phyloP scores from a whole-genome alignment of 2,888 invertebrate genomes.

The Temnothorax unifasciatus region DNA sequence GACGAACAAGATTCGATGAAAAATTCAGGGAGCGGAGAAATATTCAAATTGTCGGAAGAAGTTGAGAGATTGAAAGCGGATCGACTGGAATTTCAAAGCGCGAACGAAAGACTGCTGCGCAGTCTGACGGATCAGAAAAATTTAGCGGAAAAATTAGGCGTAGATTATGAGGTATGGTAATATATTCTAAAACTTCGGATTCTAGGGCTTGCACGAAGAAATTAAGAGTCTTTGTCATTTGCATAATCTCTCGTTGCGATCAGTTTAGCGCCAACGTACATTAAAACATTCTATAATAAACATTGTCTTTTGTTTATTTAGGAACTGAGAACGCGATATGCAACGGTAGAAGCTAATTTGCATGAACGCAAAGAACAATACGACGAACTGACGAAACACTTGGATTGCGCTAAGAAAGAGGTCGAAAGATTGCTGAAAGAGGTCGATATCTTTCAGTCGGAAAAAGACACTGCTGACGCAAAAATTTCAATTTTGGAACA shows the following conservation, averaged over 20 bases:
- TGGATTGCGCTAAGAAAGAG: constrained; percentile 76
- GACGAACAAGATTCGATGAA: constrained; percentile 3
- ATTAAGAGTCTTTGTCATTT: background rate
- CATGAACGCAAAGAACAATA: constrained; percentile 70
- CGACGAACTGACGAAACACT: constrained; percentile 70
- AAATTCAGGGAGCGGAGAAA: constrained; percentile 29
- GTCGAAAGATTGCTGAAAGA: constrained; percentile 76
- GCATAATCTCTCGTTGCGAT: background rate
- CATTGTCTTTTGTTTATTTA: constrained; percentile 37
- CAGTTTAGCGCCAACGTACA: background rate
- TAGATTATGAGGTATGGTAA: constrained; percentile 78
- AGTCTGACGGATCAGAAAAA: constrained; percentile 78
- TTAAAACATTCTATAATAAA: constrained; percentile 10
- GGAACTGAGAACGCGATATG: constrained; percentile 70
- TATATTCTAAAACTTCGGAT: background rate
- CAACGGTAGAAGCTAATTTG: constrained; percentile 71
- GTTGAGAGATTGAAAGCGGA: constrained; percentile 75
- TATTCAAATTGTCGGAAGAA: constrained; percentile 63
- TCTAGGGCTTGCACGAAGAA: background rate
- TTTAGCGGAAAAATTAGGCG: constrained; percentile 74
- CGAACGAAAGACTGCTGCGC: constrained; percentile 75
- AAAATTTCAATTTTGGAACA: constrained; percentile 78
- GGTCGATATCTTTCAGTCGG: constrained; percentile 76
- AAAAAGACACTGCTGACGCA: constrained; percentile 76
- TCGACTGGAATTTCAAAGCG: constrained; percentile 69